Base-by-base conservation (phyloP, 37 sponge, comb jelly and placozoan genomes). In the Halichondria panicea region DNA sequence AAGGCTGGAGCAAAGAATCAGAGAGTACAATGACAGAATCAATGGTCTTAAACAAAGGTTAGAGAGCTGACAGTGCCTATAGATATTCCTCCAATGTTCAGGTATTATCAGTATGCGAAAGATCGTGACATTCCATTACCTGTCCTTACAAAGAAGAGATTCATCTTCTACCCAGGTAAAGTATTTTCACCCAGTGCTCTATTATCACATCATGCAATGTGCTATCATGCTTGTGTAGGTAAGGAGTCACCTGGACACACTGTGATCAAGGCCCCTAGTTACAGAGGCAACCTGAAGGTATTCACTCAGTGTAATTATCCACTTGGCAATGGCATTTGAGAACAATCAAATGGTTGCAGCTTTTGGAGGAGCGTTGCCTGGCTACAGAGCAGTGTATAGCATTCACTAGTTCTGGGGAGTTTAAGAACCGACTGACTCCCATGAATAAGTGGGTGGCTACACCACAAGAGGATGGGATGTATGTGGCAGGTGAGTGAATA, bases 301-400 rank as follows among this genome's bases (percentile, higher is more conserved):
- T 39, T 63, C 6, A 31, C 34, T 4, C 34, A 30, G 36, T n/a
- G n/a, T n/a, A n/a, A n/a, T n/a, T n/a, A n/a, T n/a, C n/a, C 36
- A 31, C 8, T 35, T 63, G 24, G 34, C 3, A 11, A 28, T 3
- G 3, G 50, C 13, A 13, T 48, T 9, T 48, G 50, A 18, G 50
- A 18, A 13, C 13, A 13, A 18, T 9, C 13, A 28, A 9, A 24
- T 28, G 4, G 57, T 56, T 4, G 5, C n/a, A 4, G 74, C 19
- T 40, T 11, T 39, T 78, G 57, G 13, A 68, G 61, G 36, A 43
- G n/a, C 31, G 58, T 3, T 87, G 88, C 52, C 43, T 50, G 25
- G n/a, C 18, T 25, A 81, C 77, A 9, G 82, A 81, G 43, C 70
- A 66, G 45, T 87, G 88, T 53, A 57, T 87, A 28, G 88, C 76